Percentiles rank a stretch among this genome's conserved stretches.
Conservation (phyloP, 1,140 invertebrate genomes). For the Euwallacea fornicatus region DNA sequence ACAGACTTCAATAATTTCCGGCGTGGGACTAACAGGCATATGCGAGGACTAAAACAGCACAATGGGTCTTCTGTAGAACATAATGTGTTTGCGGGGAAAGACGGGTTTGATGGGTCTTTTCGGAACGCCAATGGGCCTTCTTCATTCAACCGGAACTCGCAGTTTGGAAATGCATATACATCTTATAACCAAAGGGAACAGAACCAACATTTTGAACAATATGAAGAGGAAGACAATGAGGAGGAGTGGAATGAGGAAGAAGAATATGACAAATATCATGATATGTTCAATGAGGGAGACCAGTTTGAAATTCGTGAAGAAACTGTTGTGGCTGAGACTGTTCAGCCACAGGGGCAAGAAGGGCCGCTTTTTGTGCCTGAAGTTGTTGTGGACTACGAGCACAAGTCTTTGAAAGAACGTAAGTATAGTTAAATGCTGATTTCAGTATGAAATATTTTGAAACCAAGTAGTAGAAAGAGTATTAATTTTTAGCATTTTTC, state of each 20-base stretch:
- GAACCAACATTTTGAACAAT: slow-evolving; percentile 2
- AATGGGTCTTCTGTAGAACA: not conserved
- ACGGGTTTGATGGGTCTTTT: slow-evolving; percentile 1
- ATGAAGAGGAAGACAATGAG: slow-evolving; percentile 27
- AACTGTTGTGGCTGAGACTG: not conserved
- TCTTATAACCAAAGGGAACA: not conserved
- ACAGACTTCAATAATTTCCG: slow-evolving; percentile 15
- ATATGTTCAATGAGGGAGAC: slow-evolving; percentile 35
- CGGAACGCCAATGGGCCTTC: not conserved
- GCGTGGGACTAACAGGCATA: slow-evolving; percentile 6
- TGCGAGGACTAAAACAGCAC: slow-evolving; percentile 3
- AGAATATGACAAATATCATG: slow-evolving; percentile 40
- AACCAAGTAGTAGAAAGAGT: no score
- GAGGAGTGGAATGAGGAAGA: slow-evolving; percentile 31
- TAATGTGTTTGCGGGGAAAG: slow-evolving; percentile 1
- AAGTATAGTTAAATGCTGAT: slow-evolving; percentile 18
- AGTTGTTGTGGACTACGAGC: slow-evolving; percentile 70
- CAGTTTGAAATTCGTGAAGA: slow-evolving; percentile 13
- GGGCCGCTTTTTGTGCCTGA: slow-evolving; percentile 44
- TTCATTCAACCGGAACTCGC: not conserved
- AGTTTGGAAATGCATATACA: not conserved
- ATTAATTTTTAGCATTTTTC: no score
- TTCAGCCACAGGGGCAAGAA: slow-evolving; percentile 21
- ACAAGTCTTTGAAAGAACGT: slow-evolving; percentile 56
- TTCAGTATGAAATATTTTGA: no score